Conservation (phyloP, 2,113 vertebrate genomes). For the Caretta caretta region DNA sequence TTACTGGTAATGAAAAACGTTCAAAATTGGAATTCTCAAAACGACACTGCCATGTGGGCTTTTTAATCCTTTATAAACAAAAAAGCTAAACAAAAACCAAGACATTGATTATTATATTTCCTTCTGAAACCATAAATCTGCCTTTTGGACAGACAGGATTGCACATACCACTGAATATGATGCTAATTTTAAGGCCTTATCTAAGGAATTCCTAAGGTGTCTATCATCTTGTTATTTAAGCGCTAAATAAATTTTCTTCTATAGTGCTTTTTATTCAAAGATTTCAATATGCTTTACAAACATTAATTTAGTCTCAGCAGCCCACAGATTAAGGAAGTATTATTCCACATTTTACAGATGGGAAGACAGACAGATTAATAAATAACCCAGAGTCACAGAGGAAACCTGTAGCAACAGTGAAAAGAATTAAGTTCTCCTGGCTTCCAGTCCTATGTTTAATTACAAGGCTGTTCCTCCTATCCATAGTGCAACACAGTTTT, state of each 20-base stretch:
- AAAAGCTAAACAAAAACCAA: not conserved
- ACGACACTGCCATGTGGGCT: not conserved
- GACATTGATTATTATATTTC: not conserved
- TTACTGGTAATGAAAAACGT: not conserved
- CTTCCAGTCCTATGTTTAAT: not conserved
- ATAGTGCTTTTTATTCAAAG: not conserved
- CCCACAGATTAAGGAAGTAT: not conserved
- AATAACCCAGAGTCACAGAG: not conserved
- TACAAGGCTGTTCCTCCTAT: not conserved
- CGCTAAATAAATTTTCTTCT: not conserved
- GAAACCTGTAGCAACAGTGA: not conserved
- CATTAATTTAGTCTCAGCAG: not conserved
- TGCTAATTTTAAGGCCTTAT: not conserved
- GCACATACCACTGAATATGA: not conserved
- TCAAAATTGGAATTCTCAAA: not conserved
- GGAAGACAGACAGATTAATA: not conserved
- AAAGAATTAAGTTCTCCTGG: not conserved
- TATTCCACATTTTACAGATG: not conserved
- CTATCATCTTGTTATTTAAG: not conserved
- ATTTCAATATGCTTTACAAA: not conserved
- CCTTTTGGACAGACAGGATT: not conserved
- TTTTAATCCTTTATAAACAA: not conserved
- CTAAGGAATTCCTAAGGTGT: not conserved
- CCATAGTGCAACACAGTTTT: not conserved
- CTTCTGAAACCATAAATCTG: not conserved